A percentile compares a stretch with the other conserved stretches of the same genome.
phyloP scores from a whole-genome alignment of 1,140 invertebrate genomes.

The Atta colombica region DNA sequence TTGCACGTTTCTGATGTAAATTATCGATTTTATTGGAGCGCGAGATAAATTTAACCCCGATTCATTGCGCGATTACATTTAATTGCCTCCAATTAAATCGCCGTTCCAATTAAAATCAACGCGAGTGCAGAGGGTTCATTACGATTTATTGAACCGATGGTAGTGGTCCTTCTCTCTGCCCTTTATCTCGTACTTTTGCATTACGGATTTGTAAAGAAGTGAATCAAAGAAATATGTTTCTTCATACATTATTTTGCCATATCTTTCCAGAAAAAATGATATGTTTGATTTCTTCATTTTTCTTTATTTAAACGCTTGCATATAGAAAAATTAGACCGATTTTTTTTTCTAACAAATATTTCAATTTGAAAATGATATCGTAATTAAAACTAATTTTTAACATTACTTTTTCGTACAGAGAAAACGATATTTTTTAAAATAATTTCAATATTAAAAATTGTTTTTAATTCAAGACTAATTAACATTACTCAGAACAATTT shows the following conservation, averaged over 20 bases:
- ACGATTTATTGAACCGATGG: constrained; percentile 60
- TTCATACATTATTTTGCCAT: neutral
- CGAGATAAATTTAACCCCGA: constrained; percentile 72
- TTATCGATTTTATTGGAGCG: constrained; percentile 66
- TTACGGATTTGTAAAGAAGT: constrained; percentile 26
- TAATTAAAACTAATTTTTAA: constrained; percentile 6
- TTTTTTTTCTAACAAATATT: neutral
- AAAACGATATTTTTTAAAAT: constrained; percentile 48
- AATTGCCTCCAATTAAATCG: constrained; percentile 77
- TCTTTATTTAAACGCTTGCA: neutral
- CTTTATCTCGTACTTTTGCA: constrained; percentile 7
- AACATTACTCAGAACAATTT: constrained; percentile 10
- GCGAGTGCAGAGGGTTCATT: constrained; percentile 55
- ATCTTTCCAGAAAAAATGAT: neutral
- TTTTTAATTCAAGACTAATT: neutral
- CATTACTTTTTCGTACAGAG: neutral
- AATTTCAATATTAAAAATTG: constrained; percentile 32
- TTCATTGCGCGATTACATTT: constrained; percentile 75
- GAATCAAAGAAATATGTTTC: constrained; percentile 6
- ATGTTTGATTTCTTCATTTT: neutral
- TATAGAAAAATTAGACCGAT: neutral
- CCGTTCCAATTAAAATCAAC: constrained; percentile 74
- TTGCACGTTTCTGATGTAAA: constrained; percentile 46
- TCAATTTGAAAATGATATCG: neutral
- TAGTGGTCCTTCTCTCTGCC: constrained; percentile 39